Base-by-base conservation (phyloP, 92 coral and sea anemone species). In the Palythoa grandiflora region DNA sequence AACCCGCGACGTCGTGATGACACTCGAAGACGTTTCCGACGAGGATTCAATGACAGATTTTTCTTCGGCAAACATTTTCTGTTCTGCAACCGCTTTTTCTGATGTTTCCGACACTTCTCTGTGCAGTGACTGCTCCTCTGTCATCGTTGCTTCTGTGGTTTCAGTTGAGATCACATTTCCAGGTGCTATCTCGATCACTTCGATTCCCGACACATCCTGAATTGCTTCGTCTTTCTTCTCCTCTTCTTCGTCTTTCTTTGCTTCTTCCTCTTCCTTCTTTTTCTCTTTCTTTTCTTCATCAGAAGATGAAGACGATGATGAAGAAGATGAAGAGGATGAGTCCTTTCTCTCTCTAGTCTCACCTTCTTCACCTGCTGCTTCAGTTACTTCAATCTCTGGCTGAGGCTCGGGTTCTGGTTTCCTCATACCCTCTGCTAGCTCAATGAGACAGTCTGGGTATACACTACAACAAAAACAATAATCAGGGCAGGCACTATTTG, bases 401-500 rank as follows among this genome's bases (percentile, higher is more conserved):
- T 81, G 75, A 2, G 60, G 65, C 68, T 94, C 95, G 10, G 93
- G 94, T 63, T 95, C 98, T 17, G 96, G 88, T 16, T 95, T 95
- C 87, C 98, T 91, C 99, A 95, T 92, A 60, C 99, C 99, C 51
- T 95, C 98, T 19, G 99, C 96, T 38, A 97, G 93, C 84, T 97
- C 96, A 78, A 97, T 91, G n/a, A 97, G 95, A 86, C 99, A 97
- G 74, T 97, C 98, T 47, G 99, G 96, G 77, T 75, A 89, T 35
- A 92, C 89, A 79, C 99, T 96, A 63, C 11, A 79, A 40, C 3
- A 71, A 54, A 70, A 68, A 53, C 8, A 38, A 9, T 38, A 12
- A 15, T 7, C n/a, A 28, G 28, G 28, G 28, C 28, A 0, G 28
- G 28, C 28, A 28, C 28, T 28, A 28, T 28, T 28, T 28, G 28